A percentile compares a stretch with the other conserved stretches of the same genome.
phyloP scores from a whole-genome alignment of 2,797 vertebrate species.

The Leptatherina wallacei region DNA sequence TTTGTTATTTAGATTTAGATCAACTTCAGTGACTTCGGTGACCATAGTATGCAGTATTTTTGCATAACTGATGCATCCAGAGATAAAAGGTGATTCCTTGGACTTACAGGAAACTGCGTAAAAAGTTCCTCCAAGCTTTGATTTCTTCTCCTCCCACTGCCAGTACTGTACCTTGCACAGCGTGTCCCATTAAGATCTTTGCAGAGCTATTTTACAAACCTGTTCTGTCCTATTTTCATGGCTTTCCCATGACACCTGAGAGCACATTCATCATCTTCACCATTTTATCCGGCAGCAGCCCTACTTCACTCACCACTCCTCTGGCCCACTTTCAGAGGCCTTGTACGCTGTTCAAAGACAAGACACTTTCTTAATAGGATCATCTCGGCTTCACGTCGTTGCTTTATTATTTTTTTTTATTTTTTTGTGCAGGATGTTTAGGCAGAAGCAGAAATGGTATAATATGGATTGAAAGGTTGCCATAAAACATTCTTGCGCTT shows the following conservation, averaged over 20 bases:
- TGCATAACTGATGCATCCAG: slow-evolving; percentile 26
- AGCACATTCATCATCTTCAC: slow-evolving; percentile 84
- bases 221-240: slow-evolving; percentile 79
- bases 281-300: slow-evolving; percentile 74
- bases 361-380: slow-evolving; percentile 62
- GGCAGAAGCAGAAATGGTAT: not conserved
- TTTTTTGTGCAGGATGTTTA: slow-evolving; percentile 12
- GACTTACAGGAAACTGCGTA: slow-evolving; percentile 7
- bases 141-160: slow-evolving; percentile 3
- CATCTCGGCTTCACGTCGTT: slow-evolving; percentile 19
- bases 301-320: slow-evolving; percentile 74
- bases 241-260: slow-evolving; percentile 80
- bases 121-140: slow-evolving; percentile 41
- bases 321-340: slow-evolving; percentile 81
- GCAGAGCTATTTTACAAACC: slow-evolving; percentile 61
- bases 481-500: slow-evolving; percentile 9
- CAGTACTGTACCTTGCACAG: slow-evolving; percentile 30
- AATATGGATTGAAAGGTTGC: slow-evolving; percentile 10
- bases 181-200: slow-evolving; percentile 59
- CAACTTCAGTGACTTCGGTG: slow-evolving; percentile 4
- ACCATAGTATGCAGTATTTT: slow-evolving; percentile 30
- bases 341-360: slow-evolving; percentile 76
- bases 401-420: slow-evolving; percentile 15
- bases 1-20: not conserved
- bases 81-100: slow-evolving; percentile 19